phyloP scores from a whole-genome alignment of 2,113 vertebrate species.

The Anser cygnoides region DNA sequence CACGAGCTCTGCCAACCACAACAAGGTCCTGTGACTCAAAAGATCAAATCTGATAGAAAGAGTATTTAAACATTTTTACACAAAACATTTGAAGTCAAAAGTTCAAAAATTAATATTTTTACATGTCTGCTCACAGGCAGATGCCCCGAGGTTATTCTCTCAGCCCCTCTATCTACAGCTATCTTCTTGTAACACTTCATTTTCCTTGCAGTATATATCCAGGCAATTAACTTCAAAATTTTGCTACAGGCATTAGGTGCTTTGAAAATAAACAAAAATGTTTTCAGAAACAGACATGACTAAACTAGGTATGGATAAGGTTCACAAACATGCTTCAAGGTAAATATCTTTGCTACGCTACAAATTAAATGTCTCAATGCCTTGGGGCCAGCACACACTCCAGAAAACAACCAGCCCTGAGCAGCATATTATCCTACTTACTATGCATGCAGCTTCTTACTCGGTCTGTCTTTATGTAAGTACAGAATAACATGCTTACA shows the following conservation, averaged over 20 bases:
- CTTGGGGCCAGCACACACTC: background rate
- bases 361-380: background rate
- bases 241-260: slow-evolving; percentile 30
- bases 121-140: slow-evolving; percentile 23
- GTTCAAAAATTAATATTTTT: slow-evolving; percentile 66
- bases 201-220: slow-evolving; percentile 8
- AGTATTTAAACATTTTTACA: slow-evolving; percentile 64
- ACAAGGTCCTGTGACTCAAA: slow-evolving; percentile 67
- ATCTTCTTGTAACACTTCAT: background rate
- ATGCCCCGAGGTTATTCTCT: slow-evolving; percentile 43
- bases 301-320: background rate
- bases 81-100: slow-evolving; percentile 58
- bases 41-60: slow-evolving; percentile 59
- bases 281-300: background rate
- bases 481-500: background rate
- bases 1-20: slow-evolving; percentile 69
- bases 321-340: background rate
- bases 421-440: background rate
- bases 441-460: background rate
- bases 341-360: background rate
- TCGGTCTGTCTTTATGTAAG: accelerated
- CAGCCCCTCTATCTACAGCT: slow-evolving; percentile 44
- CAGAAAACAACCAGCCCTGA: background rate
- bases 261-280: slow-evolving; percentile 57
- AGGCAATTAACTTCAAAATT: slow-evolving; percentile 67